Evolutionary conservation across 2,113 vertebrate genomes (phyloP).

Genomic region (Sporophila hypoxantha): DNA sequence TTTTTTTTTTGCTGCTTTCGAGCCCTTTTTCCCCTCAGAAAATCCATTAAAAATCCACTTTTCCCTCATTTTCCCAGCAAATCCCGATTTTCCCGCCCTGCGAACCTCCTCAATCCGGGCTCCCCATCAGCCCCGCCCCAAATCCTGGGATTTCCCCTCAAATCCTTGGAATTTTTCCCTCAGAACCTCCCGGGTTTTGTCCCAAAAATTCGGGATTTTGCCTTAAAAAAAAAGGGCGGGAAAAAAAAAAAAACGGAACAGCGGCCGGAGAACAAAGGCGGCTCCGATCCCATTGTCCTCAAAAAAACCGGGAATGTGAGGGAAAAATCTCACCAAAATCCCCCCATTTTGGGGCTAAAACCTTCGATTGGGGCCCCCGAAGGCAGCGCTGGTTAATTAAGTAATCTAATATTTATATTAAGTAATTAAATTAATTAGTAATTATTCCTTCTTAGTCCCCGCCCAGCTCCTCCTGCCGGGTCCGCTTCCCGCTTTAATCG

Average conservation of each 20-base stretch:
- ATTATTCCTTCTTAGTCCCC: neutral
- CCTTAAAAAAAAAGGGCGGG: neutral
- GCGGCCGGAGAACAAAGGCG: neutral
- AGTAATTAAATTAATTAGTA: neutral
- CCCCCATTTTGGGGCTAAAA: neutral
- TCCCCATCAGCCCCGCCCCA: neutral
- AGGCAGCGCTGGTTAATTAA: neutral
- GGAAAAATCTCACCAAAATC: neutral
- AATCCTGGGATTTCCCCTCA: neutral
- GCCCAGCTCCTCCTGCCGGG: neutral
- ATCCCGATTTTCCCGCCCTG: neutral
- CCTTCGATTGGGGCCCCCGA: neutral
- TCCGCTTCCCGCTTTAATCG: rapidly evolving
- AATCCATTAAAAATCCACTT: neutral
- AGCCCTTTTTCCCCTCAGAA: neutral
- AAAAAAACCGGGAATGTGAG: neutral
- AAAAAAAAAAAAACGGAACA: neutral
- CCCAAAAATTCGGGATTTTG: neutral
- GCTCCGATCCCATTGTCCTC: neutral
- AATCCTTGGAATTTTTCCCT: neutral
- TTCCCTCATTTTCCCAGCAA: neutral
- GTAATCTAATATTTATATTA: too few relatives aligned
- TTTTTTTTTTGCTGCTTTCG: too few relatives aligned
- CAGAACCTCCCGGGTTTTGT: neutral
- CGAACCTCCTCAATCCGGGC: rapidly evolving